Conservation (phyloP, 2,797 vertebrate genomes). For the Lepus townsendii region DNA sequence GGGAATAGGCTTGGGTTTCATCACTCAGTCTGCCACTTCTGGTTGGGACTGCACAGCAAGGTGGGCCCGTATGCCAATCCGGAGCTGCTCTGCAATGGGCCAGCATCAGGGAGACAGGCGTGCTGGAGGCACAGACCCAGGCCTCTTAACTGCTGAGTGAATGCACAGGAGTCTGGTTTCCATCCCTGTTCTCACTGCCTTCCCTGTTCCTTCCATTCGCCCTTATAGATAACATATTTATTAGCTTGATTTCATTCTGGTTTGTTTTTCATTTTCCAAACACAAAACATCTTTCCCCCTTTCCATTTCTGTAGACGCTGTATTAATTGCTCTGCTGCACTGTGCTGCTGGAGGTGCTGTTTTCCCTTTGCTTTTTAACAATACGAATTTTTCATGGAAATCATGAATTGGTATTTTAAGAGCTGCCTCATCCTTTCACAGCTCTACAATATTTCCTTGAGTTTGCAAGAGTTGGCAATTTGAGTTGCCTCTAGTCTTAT, state of each 20-base stretch:
- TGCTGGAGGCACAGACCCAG: not conserved
- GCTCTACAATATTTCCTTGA: not conserved
- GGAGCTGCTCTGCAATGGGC: not conserved
- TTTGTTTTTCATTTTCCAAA: not conserved
- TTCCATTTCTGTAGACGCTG: not conserved
- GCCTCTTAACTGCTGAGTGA: not conserved
- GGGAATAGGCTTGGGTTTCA: not conserved
- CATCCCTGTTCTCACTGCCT: not conserved
- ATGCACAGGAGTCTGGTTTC: not conserved
- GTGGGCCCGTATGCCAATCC: not conserved
- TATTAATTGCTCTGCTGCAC: no score
- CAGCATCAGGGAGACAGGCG: no score
- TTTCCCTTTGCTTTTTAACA: not conserved
- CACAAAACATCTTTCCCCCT: not conserved
- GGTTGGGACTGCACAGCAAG: no score
- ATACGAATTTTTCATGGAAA: not conserved
- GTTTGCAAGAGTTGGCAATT: not conserved
- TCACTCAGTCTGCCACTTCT: not conserved
- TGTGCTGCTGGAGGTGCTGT: no score
- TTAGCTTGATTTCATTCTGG: not conserved
- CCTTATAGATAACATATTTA: not conserved
- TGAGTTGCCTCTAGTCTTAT: not conserved
- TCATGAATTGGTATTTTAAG: not conserved
- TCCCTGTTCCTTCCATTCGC: not conserved
- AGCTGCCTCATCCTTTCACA: not conserved